phyloP scores from a whole-genome alignment of 1,140 invertebrate species.

The Drosophila fuyamai region DNA sequence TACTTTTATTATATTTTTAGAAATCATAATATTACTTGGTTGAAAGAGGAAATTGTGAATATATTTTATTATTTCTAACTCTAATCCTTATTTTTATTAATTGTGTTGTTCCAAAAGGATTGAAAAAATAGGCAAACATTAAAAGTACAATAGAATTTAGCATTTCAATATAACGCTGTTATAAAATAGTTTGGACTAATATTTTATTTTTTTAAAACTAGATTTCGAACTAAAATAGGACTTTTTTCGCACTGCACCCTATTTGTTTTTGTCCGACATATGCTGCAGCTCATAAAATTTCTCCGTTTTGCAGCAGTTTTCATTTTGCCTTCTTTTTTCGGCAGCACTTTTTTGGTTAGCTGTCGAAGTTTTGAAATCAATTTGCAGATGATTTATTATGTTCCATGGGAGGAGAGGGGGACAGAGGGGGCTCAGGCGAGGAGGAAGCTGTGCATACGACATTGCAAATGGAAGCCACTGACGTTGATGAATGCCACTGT shows the following conservation, averaged over 20 bases:
- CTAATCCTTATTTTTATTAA: too few relatives aligned
- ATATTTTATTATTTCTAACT: too few relatives aligned
- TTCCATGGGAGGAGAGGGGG: slow-evolving; percentile 9
- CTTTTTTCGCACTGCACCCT: slow-evolving; percentile 5
- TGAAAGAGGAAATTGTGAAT: too few relatives aligned
- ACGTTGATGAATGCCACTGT: slow-evolving; percentile 80
- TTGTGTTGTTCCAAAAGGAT: too few relatives aligned
- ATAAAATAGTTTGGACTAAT: too few relatives aligned
- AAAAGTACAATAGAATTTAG: too few relatives aligned
- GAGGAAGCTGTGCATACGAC: slow-evolving; percentile 68
- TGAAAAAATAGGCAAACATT: too few relatives aligned
- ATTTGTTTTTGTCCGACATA: slow-evolving; percentile 26
- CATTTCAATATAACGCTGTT: too few relatives aligned
- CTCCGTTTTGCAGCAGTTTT: slow-evolving; percentile 36
- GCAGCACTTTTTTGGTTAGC: slow-evolving; percentile 51
- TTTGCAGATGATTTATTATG: slow-evolving; percentile 83
- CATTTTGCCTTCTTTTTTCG: slow-evolving; percentile 36
- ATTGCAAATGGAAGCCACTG: slow-evolving; percentile 51
- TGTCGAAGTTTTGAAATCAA: slow-evolving; percentile 80
- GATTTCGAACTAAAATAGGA: too few relatives aligned
- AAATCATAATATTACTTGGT: too few relatives aligned
- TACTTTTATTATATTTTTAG: too few relatives aligned
- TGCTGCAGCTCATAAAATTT: slow-evolving; percentile 63
- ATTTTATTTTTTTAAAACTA: too few relatives aligned
- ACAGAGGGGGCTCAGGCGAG: background rate